These are phyloP conservation scores for Apis dorsata DNA, from an alignment of 1,140 invertebrate genomes.

Conservation along the genomic window DNA sequence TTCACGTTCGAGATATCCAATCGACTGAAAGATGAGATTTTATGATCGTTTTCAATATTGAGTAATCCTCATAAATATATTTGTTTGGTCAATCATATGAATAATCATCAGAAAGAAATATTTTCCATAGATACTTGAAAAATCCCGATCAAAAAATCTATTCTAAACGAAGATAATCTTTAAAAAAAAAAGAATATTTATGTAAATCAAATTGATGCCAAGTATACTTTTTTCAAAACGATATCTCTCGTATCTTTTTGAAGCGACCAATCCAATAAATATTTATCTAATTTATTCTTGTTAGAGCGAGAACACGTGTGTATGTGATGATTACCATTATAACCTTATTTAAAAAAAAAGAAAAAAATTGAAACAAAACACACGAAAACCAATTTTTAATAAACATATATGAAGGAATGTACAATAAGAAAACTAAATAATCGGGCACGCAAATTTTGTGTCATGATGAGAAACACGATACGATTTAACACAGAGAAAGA, in stretches of 20 bases:
- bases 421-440: not conserved
- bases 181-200: no score
- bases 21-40: not conserved
- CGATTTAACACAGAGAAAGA: not conserved
- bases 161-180: not conserved
- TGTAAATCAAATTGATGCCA: not conserved
- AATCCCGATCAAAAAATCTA: not conserved
- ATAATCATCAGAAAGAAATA: slow-evolving; percentile 15
- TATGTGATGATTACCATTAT: not conserved
- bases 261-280: slow-evolving; percentile 11
- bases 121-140: not conserved
- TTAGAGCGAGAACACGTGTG: not conserved
- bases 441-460: not conserved
- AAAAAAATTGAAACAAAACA: not conserved
- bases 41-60: slow-evolving; percentile 7
- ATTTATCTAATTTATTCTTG: slow-evolving; percentile 10
- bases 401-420: no score
- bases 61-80: not conserved
- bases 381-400: slow-evolving; percentile 32
- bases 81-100: not conserved
- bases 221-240: not conserved
- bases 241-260: not conserved
- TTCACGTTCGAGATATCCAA: not conserved
- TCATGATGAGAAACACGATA: not conserved
- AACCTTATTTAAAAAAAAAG: not conserved